Base-by-base conservation (phyloP, 2,888 invertebrate genomes). In the Dryocosmus kuriphilus region DNA sequence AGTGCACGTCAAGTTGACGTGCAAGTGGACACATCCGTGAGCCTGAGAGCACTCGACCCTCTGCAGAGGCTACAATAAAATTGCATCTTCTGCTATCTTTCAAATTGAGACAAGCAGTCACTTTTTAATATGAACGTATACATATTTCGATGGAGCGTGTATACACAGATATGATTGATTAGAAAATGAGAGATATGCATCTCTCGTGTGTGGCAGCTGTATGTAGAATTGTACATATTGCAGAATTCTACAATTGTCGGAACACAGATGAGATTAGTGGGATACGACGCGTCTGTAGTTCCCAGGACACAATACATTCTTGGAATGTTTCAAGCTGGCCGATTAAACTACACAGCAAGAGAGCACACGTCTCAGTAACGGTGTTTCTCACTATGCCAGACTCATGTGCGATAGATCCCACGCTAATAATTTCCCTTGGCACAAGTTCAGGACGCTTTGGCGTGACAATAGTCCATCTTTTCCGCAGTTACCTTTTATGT, bases 361-460 rank as follows among this genome's bases (percentile, higher is more conserved):
- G 35, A 27, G 38, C 80, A 85, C 79, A 82, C 82, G 82, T 79
- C 82, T 81, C 74, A 75, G 80, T 90, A 90, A 90, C 90, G 90
- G 90, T 90, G 88, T 85, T 86, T 85, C 82, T 81, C 82, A 84
- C 82, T 78, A 75, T 79, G 74, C 75, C 71, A 55, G 67, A 73
- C 78, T 79, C 82, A 79, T 81, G 83, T 81, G 84, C 81, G 82
- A 86, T 86, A 87, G 86, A 88, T 89, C 89, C 88, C 90, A 90
- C 90, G 88, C 87, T 88, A 88, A 90, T 89, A 87, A 89, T 88
- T 88, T 88, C 84, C 83, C 84, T 81, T 78, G 84, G 83, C 85
- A 83, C 83, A 83, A 81, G 81, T 86, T 83, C 83, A 61, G 74
- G 81, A 83, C 77, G 82, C 76, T 83, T 84, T 82, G 83, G 86